These are phyloP conservation scores for Periophthalmus magnuspinnatus DNA, from an alignment of 2,797 vertebrate genomes.

Conservation along the genomic window DNA sequence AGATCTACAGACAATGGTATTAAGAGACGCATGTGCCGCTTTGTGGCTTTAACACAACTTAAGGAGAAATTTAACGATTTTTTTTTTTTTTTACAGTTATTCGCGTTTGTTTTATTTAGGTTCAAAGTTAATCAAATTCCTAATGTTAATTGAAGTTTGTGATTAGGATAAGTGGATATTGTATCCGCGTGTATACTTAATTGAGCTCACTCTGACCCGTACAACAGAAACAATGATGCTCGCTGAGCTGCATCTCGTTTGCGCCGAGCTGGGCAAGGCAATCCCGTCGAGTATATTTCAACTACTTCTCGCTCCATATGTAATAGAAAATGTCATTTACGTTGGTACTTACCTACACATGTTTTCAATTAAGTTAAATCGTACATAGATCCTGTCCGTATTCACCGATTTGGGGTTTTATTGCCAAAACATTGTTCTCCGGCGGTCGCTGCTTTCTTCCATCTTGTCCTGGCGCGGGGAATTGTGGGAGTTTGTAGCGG, in stretches of 20 bases:
- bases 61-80: not conserved
- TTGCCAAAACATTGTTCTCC: slow-evolving; percentile 86
- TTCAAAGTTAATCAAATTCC: not conserved
- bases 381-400: slow-evolving; percentile 57
- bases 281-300: slow-evolving; percentile 42
- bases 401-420: slow-evolving; percentile 71
- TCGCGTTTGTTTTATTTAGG: not conserved
- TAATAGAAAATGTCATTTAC: not conserved
- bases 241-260: slow-evolving; percentile 60
- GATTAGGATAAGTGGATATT: not conserved
- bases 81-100: not conserved
- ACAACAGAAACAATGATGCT: slow-evolving; percentile 82
- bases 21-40: not conserved
- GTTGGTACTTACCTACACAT: slow-evolving; percentile 77
- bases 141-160: not conserved
- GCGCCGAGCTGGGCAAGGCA: slow-evolving; percentile 35
- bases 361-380: slow-evolving; percentile 67
- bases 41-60: not conserved
- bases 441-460: slow-evolving; percentile 81
- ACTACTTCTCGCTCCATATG: slow-evolving; percentile 20
- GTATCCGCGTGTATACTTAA: not conserved
- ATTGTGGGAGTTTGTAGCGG: slow-evolving; percentile 78
- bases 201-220: slow-evolving; percentile 44
- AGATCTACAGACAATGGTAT: not conserved
- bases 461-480: slow-evolving; percentile 84